Conservation (phyloP, 2,888 invertebrate species). For the Malachius bipustulatus region DNA sequence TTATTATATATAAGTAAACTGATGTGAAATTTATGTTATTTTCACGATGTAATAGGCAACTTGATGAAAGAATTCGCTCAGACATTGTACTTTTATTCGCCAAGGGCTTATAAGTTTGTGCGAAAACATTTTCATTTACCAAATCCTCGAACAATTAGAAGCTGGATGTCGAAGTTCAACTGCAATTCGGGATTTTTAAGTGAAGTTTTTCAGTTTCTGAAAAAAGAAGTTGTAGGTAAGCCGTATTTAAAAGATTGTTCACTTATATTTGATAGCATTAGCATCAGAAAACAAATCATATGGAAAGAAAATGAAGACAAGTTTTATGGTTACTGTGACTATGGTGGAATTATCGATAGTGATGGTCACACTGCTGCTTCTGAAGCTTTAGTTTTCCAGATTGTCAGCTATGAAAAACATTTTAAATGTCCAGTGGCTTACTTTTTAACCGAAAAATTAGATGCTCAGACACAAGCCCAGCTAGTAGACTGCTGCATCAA, state of each 20-base stretch:
- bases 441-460: slow-evolving; percentile 17
- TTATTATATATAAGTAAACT: too few relatives aligned
- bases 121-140: slow-evolving; percentile 17
- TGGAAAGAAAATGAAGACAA: slow-evolving; percentile 10
- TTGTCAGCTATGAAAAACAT: slow-evolving; percentile 14
- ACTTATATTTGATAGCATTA: slow-evolving; percentile 10
- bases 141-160: slow-evolving; percentile 17
- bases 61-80: slow-evolving; percentile 7
- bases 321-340: slow-evolving; percentile 15
- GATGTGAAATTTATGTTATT: too few relatives aligned
- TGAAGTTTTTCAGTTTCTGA: slow-evolving; percentile 15
- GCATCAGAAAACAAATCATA: slow-evolving; percentile 9
- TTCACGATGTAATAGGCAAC: too few relatives aligned
- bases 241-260: slow-evolving; percentile 16
- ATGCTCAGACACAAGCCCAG: slow-evolving; percentile 15
- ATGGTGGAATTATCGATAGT: slow-evolving; percentile 14
- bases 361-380: slow-evolving; percentile 15
- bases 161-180: slow-evolving; percentile 11
- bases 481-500: slow-evolving; percentile 13
- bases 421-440: slow-evolving; percentile 20
- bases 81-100: slow-evolving; percentile 13
- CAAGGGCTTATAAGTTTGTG: slow-evolving; percentile 20
- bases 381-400: slow-evolving; percentile 15
- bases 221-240: slow-evolving; percentile 13
- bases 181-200: slow-evolving; percentile 18